These are phyloP conservation scores for Epizoanthus stellaris DNA, from an alignment of 92 coral and sea anemone genomes.

Conservation along the genomic window DNA sequence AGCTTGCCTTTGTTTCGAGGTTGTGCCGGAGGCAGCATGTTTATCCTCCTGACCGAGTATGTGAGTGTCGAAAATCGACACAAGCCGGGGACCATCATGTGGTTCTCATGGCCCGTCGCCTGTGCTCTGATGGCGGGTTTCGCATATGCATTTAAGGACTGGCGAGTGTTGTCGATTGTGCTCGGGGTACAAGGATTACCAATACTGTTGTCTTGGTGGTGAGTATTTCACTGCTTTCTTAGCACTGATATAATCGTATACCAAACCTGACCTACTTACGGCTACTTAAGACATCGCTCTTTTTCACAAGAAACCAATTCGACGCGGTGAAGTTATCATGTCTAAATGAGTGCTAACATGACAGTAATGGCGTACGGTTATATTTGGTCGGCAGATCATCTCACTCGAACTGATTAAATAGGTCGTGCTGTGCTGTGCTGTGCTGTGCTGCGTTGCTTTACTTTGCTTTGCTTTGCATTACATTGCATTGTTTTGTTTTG, in stretches of 20 bases:
- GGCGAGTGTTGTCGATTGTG: constrained; percentile 42
- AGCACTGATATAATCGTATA: background rate
- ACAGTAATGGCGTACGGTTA: too few species aligned
- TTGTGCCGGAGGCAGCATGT: background rate
- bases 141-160: constrained; percentile 41
- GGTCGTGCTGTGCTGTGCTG: too few species aligned
- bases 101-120: constrained; percentile 7
- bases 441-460: too few species aligned
- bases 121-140: constrained; percentile 25
- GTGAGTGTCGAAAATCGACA: background rate
- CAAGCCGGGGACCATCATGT: constrained; percentile 1
- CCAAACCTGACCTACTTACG: too few species aligned
- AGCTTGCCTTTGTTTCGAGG: background rate
- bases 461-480: too few species aligned
- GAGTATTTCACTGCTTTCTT: background rate
- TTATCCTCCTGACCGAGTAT: background rate
- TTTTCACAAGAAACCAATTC: too few species aligned
- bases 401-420: too few species aligned
- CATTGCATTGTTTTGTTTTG: too few species aligned
- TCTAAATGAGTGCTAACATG: too few species aligned
- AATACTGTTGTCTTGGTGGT: background rate
- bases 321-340: too few species aligned
- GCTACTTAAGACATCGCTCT: background rate
- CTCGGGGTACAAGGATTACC: constrained; percentile 4
- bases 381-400: too few species aligned